Base-by-base conservation (phyloP, 2,113 vertebrate genomes). In the Sakesphorus luctuosus region DNA sequence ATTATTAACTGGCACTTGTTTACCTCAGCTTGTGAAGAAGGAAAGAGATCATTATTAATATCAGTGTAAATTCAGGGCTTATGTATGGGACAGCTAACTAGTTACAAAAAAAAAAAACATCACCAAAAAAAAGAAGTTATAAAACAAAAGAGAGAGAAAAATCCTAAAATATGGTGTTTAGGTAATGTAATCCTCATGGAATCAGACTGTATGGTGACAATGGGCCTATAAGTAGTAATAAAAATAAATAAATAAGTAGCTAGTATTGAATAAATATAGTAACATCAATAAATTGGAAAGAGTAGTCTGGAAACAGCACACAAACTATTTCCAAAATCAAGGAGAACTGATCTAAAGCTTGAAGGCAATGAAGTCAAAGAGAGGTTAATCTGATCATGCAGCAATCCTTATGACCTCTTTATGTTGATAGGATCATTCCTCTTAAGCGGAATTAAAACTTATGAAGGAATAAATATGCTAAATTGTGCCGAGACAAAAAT, bases 371-470 rank as follows among this genome's bases (percentile, higher is more conserved):
- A 81, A 92, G 94, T 78, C 31, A 2, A 87, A 91, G 69, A 87
- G 69, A 82, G 69, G 87, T 84, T 95, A 91, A 93, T 95, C 90
- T 96, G 81, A 66, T 85, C 74, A 69, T 85, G 77, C 66, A 75
- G 58, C 81, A 94, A 87, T 94, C 93, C 81, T 91, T 90, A 91
- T 91, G 89, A 94, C 77, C 77, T 87, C 74, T 87, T 87, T 89
- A 76, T 47, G 46, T 76, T 96, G 89, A 95, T 87, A 94, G 89
- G 87, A 96, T 95, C 84, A 87, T 91, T 93, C 81, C 23, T 89
- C 67, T 93, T 91, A 94, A 91, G 84, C 31, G 3, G 55, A 83
- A 93, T 94, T 95, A 91, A 94, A 90, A 94, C 29, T 79, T 91
- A 85, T 1, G 6, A 50, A 76, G 62, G 74, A 91, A 91, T 83